phyloP scores from a whole-genome alignment of 2,888 invertebrate genomes.

The Patella depressa region DNA sequence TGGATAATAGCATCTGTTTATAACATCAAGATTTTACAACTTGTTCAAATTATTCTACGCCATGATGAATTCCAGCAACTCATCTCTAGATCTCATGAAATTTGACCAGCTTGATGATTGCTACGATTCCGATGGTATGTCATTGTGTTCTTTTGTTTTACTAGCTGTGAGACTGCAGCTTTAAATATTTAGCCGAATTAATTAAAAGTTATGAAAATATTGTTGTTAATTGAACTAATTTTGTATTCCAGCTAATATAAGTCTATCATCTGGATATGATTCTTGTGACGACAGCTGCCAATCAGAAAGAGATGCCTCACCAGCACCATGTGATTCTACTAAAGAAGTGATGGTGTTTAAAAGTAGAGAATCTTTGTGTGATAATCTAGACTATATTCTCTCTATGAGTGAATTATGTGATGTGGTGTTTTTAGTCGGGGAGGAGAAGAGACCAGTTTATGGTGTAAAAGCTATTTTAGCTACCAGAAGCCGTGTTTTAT shows the following conservation, averaged over 20 bases:
- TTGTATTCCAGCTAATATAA: too few species aligned
- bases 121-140: neutral
- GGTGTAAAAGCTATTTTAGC: conserved; percentile 5
- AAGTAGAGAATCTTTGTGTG: conserved; percentile 7
- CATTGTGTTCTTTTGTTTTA: neutral
- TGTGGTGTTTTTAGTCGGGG: neutral
- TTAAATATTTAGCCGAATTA: too few species aligned
- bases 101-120: neutral
- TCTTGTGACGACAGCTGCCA: neutral
- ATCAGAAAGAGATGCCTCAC: neutral
- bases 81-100: neutral
- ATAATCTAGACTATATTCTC: neutral
- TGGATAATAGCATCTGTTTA: neutral
- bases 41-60: neutral
- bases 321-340: neutral
- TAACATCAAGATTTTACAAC: neutral
- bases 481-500: neutral
- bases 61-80: neutral
- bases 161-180: too few species aligned
- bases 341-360: neutral
- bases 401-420: conserved; percentile 3
- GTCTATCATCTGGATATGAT: neutral
- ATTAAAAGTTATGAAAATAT: too few species aligned
- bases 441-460: neutral
- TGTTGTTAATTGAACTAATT: too few species aligned